phyloP scores from a whole-genome alignment of 2,888 invertebrate species.

The Idaea straminata region DNA sequence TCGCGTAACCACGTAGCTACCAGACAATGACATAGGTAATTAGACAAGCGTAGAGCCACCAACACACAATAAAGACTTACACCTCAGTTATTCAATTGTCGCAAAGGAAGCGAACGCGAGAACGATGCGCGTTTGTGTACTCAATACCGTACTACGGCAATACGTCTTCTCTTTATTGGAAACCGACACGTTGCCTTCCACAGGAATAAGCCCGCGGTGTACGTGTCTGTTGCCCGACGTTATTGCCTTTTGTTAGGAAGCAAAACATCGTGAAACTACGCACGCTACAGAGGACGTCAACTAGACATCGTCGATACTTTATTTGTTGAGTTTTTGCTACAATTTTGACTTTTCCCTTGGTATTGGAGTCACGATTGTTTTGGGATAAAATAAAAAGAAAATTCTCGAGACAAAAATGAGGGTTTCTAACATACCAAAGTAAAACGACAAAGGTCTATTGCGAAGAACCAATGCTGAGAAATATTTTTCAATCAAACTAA shows the following conservation, averaged over 20 bases:
- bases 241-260: slow-evolving; percentile 62
- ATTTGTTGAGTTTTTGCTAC: background rate
- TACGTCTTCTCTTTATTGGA: slow-evolving; percentile 74
- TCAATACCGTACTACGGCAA: slow-evolving; percentile 64
- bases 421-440: background rate
- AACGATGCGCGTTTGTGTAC: slow-evolving; percentile 59
- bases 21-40: slow-evolving; percentile 13
- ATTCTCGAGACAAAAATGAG: background rate
- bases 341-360: background rate
- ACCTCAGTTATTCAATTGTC: slow-evolving; percentile 47
- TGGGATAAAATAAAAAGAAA: background rate
- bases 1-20: slow-evolving; percentile 2
- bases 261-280: slow-evolving; percentile 55
- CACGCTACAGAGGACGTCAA: slow-evolving; percentile 6
- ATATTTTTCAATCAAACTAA: background rate
- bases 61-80: slow-evolving; percentile 33
- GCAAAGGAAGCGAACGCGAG: slow-evolving; percentile 29
- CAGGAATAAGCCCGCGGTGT: slow-evolving; percentile 56
- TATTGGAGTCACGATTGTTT: background rate
- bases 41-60: slow-evolving; percentile 20
- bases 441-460: background rate
- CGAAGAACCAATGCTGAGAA: background rate
- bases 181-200: slow-evolving; percentile 71
- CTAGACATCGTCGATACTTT: background rate
- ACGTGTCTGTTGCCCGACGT: slow-evolving; percentile 59